phyloP scores from a whole-genome alignment of 2,888 invertebrate genomes.

The Cactoblastis cactorum region DNA sequence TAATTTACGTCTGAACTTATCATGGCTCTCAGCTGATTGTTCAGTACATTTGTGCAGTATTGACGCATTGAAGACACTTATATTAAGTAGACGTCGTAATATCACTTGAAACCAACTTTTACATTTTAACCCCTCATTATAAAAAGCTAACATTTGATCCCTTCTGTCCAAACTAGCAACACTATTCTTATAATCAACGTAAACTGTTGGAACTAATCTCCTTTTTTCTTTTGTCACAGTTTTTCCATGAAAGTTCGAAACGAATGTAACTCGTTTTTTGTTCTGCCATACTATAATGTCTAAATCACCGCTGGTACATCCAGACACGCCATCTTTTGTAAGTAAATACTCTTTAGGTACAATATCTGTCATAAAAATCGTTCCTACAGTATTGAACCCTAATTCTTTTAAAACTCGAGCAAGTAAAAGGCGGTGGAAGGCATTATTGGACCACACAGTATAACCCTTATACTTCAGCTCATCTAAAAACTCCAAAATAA shows the following conservation, averaged over 20 bases:
- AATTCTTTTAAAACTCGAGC: neutral
- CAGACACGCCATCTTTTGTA: neutral
- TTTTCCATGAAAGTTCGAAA: neutral
- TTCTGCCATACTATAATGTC: slow-evolving; percentile 1
- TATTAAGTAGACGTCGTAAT: neutral
- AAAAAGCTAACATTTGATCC: neutral
- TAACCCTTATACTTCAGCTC: neutral
- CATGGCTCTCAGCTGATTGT: neutral
- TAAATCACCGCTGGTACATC: neutral
- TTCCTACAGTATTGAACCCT: neutral
- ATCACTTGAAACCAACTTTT: neutral
- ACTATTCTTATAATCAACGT: neutral
- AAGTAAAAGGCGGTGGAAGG: neutral
- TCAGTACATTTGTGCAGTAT: neutral
- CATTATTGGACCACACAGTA: neutral
- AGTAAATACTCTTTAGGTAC: neutral
- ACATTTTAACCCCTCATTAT: neutral
- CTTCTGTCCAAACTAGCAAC: neutral
- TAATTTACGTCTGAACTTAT: neutral
- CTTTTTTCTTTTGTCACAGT: neutral
- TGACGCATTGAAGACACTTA: neutral
- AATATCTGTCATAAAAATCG: neutral
- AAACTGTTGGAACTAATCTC: neutral
- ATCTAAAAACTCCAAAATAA: neutral
- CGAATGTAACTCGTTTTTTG: neutral